Evolutionary conservation across 2,888 invertebrate genomes (phyloP).

Genomic region (Lypha dubia): DNA sequence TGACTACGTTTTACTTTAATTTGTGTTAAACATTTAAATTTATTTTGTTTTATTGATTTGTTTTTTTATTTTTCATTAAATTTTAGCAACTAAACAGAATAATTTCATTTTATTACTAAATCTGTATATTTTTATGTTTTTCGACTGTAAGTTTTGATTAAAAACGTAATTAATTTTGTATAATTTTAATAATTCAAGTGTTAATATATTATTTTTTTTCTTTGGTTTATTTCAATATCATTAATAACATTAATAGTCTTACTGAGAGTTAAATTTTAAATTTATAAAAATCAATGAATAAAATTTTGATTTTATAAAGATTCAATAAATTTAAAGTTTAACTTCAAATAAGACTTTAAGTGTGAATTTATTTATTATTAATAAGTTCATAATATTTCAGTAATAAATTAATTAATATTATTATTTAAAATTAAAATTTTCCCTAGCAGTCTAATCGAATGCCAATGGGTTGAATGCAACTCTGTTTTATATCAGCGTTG

Average conservation of each 20-base stretch:
- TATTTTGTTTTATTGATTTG: conserved; percentile 27
- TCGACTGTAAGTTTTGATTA: conserved; percentile 43
- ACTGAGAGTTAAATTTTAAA: conserved; percentile 27
- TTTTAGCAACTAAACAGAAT: conserved; percentile 60
- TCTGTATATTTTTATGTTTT: conserved; percentile 19
- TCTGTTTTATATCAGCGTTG: conserved; percentile 50
- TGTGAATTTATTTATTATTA: not conserved
- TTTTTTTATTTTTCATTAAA: conserved; percentile 15
- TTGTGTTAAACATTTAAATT: conserved; percentile 69
- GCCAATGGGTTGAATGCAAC: conserved; percentile 56
- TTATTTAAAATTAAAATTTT: conserved; percentile 40
- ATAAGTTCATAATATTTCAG: conserved; percentile 34
- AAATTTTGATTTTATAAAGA: not conserved
- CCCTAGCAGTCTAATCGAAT: conserved; percentile 53
- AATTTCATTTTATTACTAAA: conserved; percentile 54
- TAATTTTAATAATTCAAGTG: conserved; percentile 58
- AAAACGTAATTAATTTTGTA: conserved; percentile 59
- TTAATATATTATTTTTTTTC: conserved; percentile 20
- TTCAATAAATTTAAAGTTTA: conserved; percentile 32
- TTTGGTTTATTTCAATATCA: conserved; percentile 23
- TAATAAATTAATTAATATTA: conserved; percentile 40
- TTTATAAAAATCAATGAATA: conserved; percentile 6
- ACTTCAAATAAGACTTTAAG: not conserved
- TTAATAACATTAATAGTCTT: conserved; percentile 34
- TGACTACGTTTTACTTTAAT: conserved; percentile 36